Evolutionary conservation across 2,888 invertebrate species (phyloP).

Genomic region (Aromia moschata): DNA sequence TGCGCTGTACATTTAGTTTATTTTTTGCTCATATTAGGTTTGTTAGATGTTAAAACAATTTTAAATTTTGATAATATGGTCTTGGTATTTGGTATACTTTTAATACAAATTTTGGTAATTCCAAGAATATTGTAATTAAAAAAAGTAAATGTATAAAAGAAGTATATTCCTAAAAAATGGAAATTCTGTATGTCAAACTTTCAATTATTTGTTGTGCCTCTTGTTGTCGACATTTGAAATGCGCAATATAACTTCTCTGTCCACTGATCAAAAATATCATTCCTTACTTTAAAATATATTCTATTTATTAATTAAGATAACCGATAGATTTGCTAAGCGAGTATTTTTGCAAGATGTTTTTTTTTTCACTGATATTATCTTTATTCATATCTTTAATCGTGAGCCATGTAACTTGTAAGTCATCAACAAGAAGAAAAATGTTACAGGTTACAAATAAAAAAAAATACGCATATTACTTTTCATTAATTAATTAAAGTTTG

Average conservation of each 20-base stretch:
- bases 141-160: too few species aligned
- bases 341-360: constrained; percentile 26
- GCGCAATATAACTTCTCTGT: constrained; percentile 18
- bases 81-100: too few species aligned
- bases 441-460: not conserved
- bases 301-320: constrained; percentile 19
- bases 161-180: too few species aligned
- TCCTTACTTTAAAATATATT: constrained; percentile 22
- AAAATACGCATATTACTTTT: not conserved
- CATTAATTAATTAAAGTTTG: not conserved
- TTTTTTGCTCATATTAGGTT: too few species aligned
- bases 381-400: not conserved
- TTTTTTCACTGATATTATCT: constrained; percentile 21
- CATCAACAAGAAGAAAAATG: not conserved
- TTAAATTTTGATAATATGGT: too few species aligned
- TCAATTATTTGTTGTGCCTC: constrained; percentile 32
- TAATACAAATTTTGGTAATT: too few species aligned
- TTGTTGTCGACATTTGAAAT: constrained; percentile 13
- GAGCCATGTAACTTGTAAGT: not conserved
- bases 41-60: too few species aligned
- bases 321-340: constrained; percentile 21
- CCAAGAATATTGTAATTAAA: too few species aligned
- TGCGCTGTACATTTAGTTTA: too few species aligned
- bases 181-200: constrained; percentile 8
- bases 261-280: constrained; percentile 25